These are phyloP conservation scores for Varanus salvator DNA, from an alignment of 2,113 vertebrate genomes.

Conservation along the genomic window DNA sequence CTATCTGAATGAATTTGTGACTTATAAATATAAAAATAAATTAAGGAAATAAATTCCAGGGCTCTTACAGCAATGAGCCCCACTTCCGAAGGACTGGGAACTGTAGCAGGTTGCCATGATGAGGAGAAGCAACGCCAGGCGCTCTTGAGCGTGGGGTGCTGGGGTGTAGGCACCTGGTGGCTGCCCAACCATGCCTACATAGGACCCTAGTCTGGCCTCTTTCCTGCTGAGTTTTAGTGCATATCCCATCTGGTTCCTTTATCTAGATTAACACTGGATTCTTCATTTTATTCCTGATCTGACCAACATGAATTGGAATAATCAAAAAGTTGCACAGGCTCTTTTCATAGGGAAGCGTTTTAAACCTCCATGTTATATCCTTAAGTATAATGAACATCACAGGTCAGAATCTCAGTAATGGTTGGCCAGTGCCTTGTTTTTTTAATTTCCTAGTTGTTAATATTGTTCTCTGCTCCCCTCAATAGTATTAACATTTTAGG, in stretches of 20 bases:
- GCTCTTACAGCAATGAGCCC: no score
- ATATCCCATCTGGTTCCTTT: neutral
- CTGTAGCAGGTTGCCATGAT: no score
- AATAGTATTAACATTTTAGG: conserved; percentile 22
- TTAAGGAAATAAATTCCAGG: no score
- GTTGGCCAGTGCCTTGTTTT: neutral
- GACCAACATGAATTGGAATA: conserved; percentile 28
- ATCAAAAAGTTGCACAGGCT: neutral
- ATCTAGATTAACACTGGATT: neutral
- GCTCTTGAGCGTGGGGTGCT: no score
- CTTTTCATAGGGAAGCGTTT: conserved; percentile 15
- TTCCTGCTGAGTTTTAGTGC: neutral
- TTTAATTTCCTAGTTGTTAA: conserved; percentile 13
- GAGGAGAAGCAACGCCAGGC: no score
- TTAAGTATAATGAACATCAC: neutral
- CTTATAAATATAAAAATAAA: no score
- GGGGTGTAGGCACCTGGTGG: no score
- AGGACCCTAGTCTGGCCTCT: no score
- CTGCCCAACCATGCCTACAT: no score
- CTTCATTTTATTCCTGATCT: conserved; percentile 14
- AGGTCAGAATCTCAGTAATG: conserved; percentile 12
- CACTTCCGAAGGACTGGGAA: no score
- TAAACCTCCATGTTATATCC: conserved; percentile 13
- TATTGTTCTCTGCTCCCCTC: neutral
- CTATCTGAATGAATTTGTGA: no score